Conservation (phyloP, 2,113 vertebrate genomes). For the Planiliza haematocheilus region DNA sequence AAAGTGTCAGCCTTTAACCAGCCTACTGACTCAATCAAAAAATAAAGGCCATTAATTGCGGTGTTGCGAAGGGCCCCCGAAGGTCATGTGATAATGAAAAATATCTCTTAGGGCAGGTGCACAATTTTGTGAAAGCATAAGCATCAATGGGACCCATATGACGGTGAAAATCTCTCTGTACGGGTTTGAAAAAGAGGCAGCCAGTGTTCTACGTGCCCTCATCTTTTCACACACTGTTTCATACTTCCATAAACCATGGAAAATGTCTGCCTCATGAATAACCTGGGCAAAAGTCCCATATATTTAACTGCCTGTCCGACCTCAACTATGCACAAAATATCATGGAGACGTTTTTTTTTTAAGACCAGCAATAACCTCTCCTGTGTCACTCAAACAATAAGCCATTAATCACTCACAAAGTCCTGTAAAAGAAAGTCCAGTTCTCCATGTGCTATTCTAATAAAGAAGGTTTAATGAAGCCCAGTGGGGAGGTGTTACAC, state of each 20-base stretch:
- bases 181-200: slow-evolving; percentile 35
- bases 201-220: slow-evolving; percentile 31
- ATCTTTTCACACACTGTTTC: slow-evolving; percentile 54
- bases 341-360: slow-evolving; percentile 44
- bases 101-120: slow-evolving; percentile 71
- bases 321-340: slow-evolving; percentile 68
- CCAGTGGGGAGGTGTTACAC: slow-evolving; percentile 21
- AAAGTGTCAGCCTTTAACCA: slow-evolving; percentile 84
- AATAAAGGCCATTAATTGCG: slow-evolving; percentile 75
- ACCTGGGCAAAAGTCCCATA: slow-evolving; percentile 53
- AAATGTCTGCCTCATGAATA: slow-evolving; percentile 56
- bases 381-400: slow-evolving; percentile 59
- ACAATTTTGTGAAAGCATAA: slow-evolving; percentile 60
- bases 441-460: slow-evolving; percentile 45
- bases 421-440: slow-evolving; percentile 23
- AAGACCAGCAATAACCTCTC: slow-evolving; percentile 46
- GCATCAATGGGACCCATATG: slow-evolving; percentile 8
- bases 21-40: slow-evolving; percentile 81
- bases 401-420: slow-evolving; percentile 42
- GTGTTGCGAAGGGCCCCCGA: slow-evolving; percentile 66
- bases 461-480: slow-evolving; percentile 38
- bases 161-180: slow-evolving; percentile 12
- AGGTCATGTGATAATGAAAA: slow-evolving; percentile 54
- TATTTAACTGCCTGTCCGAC: slow-evolving; percentile 55
- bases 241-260: slow-evolving; percentile 56